Percentiles rank a stretch among this genome's conserved stretches.
Conservation (phyloP, 64 coral and sea anemone genomes). For the Actinia equina region DNA sequence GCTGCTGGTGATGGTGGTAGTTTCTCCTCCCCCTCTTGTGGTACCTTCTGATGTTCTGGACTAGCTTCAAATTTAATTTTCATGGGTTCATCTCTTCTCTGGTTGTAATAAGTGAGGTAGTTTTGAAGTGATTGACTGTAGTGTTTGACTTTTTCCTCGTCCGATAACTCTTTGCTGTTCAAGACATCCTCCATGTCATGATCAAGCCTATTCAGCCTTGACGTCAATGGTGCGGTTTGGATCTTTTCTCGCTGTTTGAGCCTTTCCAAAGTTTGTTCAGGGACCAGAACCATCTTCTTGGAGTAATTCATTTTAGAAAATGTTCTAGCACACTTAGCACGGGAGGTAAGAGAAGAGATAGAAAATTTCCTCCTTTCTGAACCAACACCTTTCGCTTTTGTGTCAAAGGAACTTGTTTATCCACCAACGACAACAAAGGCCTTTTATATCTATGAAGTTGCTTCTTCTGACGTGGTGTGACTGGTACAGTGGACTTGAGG, state of each 20-base stretch:
- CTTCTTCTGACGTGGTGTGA: not conserved
- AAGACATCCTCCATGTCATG: not conserved
- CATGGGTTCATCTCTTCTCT: too few relatives aligned
- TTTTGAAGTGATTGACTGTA: too few relatives aligned
- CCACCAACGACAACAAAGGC: not conserved
- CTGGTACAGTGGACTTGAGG: too few relatives aligned
- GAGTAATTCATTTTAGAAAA: not conserved
- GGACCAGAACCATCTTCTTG: not conserved
- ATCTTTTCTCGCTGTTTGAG: not conserved
- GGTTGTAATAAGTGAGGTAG: too few relatives aligned
- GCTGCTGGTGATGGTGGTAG: too few relatives aligned
- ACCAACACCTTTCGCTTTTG: too few relatives aligned
- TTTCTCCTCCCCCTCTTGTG: not conserved
- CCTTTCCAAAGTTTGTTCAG: not conserved
- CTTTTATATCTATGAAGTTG: not conserved
- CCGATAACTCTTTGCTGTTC: not conserved
- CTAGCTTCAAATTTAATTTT: not conserved
- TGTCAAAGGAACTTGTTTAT: too few relatives aligned
- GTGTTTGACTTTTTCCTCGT: not conserved
- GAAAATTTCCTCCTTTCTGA: too few relatives aligned
- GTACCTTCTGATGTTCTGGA: too few relatives aligned
- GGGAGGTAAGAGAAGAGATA: too few relatives aligned
- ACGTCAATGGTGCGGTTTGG: too few relatives aligned
- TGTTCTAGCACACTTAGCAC: too few relatives aligned
- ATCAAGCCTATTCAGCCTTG: not conserved